Evolutionary conservation across 2,113 vertebrate species (phyloP).

Genomic region (Patagioenas fasciata): DNA sequence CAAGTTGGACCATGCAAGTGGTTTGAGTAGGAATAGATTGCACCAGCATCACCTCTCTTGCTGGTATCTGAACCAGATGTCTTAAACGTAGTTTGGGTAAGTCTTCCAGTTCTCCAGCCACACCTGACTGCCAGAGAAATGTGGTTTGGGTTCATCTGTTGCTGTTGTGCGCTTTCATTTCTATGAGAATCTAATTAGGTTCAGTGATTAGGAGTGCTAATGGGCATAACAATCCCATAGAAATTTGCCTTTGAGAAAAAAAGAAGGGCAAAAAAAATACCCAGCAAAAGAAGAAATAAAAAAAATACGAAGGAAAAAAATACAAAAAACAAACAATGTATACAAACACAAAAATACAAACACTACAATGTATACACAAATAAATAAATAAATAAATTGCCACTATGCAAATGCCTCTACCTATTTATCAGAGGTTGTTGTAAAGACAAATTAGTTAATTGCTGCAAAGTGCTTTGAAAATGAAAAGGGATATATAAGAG

Average conservation of each 20-base stretch:
- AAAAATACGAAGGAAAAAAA: not conserved
- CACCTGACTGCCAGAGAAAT: not conserved
- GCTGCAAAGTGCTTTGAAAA: conserved; percentile 66
- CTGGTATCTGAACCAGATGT: not conserved
- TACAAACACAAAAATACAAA: too few species aligned
- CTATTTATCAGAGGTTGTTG: conserved; percentile 48
- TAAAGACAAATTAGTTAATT: conserved; percentile 69
- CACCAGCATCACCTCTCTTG: not conserved
- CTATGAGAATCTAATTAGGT: conserved; percentile 3
- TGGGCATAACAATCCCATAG: conserved; percentile 31
- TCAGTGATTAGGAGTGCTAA: conserved; percentile 37
- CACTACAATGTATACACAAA: not conserved
- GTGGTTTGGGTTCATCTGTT: not conserved
- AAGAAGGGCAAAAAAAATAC: not conserved
- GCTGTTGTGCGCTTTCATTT: not conserved
- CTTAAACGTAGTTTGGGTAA: rapidly evolving
- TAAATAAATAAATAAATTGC: conserved; percentile 9
- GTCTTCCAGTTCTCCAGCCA: not conserved
- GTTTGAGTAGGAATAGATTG: not conserved
- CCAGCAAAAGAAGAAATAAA: not conserved
- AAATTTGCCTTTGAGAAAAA: conserved; percentile 33
- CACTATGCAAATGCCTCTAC: conserved; percentile 47
- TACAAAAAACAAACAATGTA: too few species aligned
- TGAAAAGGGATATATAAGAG: conserved; percentile 68
- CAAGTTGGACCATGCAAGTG: rapidly evolving